These are phyloP conservation scores for Nyctereutes procyonoides DNA, from an alignment of 2,113 vertebrate genomes.

Conservation along the genomic window DNA sequence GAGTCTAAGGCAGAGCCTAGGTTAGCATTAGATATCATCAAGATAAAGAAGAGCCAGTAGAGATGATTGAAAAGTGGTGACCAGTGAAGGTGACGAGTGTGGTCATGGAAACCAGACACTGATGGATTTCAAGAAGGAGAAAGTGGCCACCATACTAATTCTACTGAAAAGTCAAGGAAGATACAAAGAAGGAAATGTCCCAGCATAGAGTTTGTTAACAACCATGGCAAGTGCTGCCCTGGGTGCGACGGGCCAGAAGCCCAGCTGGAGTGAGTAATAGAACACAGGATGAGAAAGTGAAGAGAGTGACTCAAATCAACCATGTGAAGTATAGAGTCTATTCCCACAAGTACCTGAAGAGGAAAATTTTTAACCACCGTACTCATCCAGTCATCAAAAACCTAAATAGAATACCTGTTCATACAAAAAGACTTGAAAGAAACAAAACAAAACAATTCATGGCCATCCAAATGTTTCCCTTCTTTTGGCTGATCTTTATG, in stretches of 20 bases:
- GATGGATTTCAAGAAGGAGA: neutral
- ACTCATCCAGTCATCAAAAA: neutral
- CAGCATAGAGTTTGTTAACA: neutral
- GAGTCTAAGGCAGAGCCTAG: neutral
- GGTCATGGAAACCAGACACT: neutral
- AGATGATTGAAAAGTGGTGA: neutral
- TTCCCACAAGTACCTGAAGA: no score
- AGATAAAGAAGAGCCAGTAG: neutral
- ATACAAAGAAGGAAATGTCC: neutral
- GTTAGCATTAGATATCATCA: neutral
- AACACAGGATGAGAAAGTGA: neutral
- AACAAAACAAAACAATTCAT: neutral
- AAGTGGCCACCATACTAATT: neutral
- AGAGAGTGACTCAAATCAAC: neutral
- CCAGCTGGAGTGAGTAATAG: neutral
- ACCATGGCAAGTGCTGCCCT: neutral
- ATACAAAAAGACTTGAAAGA: neutral
- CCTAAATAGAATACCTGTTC: neutral
- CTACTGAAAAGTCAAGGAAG: neutral
- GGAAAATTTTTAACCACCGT: neutral
- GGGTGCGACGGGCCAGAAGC: fast-evolving
- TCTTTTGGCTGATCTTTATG: neutral
- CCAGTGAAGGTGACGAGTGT: neutral
- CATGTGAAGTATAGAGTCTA: neutral
- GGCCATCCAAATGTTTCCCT: neutral